Conservation (phyloP, 2,888 invertebrate species). For the Euclidia mi region DNA sequence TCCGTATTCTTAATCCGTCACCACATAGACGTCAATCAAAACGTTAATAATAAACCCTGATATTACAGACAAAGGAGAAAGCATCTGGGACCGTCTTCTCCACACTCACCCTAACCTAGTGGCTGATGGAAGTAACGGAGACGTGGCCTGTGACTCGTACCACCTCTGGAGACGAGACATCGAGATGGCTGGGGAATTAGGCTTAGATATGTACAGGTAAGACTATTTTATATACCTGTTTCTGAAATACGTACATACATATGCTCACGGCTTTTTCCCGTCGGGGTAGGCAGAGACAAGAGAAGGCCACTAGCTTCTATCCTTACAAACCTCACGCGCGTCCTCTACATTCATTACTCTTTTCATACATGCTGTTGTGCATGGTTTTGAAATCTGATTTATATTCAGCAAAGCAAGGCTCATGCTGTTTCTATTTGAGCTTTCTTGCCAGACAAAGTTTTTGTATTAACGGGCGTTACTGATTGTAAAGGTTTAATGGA, state of each 20-base stretch:
- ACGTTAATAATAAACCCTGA: background rate
- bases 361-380: no score
- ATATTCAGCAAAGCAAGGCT: no score
- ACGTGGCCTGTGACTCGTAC: slow-evolving; percentile 81
- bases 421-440: no score
- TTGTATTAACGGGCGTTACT: no score
- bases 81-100: slow-evolving; percentile 84
- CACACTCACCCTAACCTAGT: slow-evolving; percentile 52
- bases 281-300: no score
- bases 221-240: background rate
- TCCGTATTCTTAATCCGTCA: no score
- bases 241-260: background rate
- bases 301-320: background rate
- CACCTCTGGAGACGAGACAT: slow-evolving; percentile 89
- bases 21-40: background rate
- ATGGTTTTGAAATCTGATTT: no score
- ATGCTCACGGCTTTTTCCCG: no score
- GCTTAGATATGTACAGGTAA: slow-evolving; percentile 81
- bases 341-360: no score
- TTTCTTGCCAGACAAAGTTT: no score
- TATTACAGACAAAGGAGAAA: slow-evolving; percentile 87
- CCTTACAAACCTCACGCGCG: no score
- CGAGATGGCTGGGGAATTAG: slow-evolving; percentile 70
- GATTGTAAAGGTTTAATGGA: no score
- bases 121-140: slow-evolving; percentile 81